phyloP scores from a whole-genome alignment of 2,797 vertebrate genomes.

The Fundulus diaphanus region DNA sequence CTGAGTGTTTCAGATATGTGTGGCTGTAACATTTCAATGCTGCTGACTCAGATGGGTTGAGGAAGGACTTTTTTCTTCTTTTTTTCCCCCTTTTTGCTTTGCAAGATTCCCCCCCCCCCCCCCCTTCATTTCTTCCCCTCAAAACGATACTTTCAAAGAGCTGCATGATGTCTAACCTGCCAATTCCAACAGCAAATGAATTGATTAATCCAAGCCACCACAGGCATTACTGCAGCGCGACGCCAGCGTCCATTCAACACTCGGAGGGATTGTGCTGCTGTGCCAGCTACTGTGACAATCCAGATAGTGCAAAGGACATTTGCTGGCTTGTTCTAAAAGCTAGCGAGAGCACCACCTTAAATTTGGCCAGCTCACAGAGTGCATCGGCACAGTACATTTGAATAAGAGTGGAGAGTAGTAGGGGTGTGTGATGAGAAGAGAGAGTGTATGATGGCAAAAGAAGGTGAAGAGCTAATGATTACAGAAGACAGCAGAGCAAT shows the following conservation, averaged over 20 bases:
- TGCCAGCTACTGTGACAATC: neutral
- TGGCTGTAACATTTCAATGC: neutral
- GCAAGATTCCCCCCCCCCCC: no score
- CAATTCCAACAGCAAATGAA: neutral
- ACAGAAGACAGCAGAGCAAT: neutral
- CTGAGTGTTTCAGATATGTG: conserved; percentile 24
- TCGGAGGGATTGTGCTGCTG: neutral
- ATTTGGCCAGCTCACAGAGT: neutral
- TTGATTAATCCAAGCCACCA: neutral
- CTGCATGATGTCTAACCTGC: neutral
- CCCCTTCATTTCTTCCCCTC: neutral
- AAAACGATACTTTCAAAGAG: neutral
- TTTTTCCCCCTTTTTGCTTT: neutral
- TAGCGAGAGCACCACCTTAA: neutral
- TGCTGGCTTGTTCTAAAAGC: neutral
- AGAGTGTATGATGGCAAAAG: neutral
- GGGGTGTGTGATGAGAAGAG: neutral
- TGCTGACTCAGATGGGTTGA: conserved; percentile 3
- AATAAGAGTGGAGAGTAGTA: neutral
- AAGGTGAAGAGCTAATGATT: neutral
- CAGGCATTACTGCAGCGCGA: neutral
- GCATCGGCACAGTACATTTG: no score
- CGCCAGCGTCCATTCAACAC: neutral
- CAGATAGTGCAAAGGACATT: neutral
- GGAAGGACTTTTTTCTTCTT: neutral